Conservation (phyloP, 2,797 vertebrate genomes). For the Mycteria americana region DNA sequence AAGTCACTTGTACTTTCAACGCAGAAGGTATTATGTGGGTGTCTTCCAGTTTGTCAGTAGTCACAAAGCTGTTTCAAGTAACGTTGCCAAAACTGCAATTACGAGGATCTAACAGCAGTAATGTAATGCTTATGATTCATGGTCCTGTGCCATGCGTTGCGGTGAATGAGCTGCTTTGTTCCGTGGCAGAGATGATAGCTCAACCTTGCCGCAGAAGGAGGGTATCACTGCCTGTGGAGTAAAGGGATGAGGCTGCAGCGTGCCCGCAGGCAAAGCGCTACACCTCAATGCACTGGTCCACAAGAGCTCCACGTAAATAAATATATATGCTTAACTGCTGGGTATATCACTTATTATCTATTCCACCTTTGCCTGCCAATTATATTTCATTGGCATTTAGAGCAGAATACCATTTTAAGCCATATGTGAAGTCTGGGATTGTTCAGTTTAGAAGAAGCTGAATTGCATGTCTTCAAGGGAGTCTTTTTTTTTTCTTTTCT, state of each 20-base stretch:
- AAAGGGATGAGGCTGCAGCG: not conserved
- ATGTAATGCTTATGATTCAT: not conserved
- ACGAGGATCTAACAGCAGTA: not conserved
- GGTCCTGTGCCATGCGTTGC: not conserved
- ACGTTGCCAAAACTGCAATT: not conserved
- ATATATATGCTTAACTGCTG: not conserved
- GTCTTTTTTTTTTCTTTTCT: too few relatives aligned
- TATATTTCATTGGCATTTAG: not conserved
- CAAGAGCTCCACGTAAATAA: not conserved
- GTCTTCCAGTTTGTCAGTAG: constrained; percentile 30
- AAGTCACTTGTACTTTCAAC: not conserved
- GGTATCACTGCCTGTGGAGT: not conserved
- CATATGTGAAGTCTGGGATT: rapidly evolving
- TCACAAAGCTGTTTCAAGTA: constrained; percentile 33
- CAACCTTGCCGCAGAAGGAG: not conserved
- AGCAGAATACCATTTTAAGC: not conserved
- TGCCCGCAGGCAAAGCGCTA: not conserved
- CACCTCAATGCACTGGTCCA: not conserved
- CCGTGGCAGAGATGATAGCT: not conserved
- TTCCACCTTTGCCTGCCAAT: not conserved
- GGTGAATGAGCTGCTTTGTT: not conserved
- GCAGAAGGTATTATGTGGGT: constrained; percentile 30
- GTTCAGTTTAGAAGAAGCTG: not conserved
- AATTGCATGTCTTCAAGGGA: not conserved
- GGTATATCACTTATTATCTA: not conserved